These are phyloP conservation scores for Anoplolepis gracilipes DNA, from an alignment of 1,140 invertebrate genomes.

Conservation along the genomic window DNA sequence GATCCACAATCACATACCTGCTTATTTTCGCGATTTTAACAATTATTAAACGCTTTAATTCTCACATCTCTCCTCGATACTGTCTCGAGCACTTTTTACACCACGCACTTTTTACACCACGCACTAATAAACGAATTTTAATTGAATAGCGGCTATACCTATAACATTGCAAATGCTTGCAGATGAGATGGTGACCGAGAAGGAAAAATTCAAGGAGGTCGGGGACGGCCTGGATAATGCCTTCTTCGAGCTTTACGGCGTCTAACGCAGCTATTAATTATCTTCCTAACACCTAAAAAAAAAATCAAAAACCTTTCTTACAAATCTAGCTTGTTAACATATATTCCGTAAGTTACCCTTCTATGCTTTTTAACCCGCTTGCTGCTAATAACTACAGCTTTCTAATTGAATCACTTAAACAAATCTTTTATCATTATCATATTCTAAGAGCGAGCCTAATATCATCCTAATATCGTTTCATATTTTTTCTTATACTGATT, in stretches of 20 bases:
- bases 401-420: background rate
- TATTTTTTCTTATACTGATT: background rate
- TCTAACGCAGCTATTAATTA: slow-evolving; percentile 85
- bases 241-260: slow-evolving; percentile 98
- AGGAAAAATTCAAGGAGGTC: slow-evolving; percentile 99
- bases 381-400: slow-evolving; percentile 46
- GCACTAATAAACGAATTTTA: background rate
- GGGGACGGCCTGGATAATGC: slow-evolving; percentile 99
- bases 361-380: slow-evolving; percentile 62
- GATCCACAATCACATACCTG: background rate
- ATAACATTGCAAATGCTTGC: slow-evolving; percentile 84
- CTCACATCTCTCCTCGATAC: background rate
- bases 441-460: background rate
- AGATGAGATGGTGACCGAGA: slow-evolving; percentile 99
- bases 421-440: background rate
- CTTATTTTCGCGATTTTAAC: slow-evolving; percentile 15
- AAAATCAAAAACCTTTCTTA: slow-evolving; percentile 57
- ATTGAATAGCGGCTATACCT: background rate
- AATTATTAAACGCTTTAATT: background rate
- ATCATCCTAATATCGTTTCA: background rate
- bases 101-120: background rate
- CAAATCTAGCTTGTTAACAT: slow-evolving; percentile 77
- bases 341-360: slow-evolving; percentile 68
- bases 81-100: background rate
- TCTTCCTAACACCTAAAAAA: slow-evolving; percentile 75